These are phyloP conservation scores for Lophura swinhoii DNA, from an alignment of 2,797 vertebrate species.

Conservation along the genomic window DNA sequence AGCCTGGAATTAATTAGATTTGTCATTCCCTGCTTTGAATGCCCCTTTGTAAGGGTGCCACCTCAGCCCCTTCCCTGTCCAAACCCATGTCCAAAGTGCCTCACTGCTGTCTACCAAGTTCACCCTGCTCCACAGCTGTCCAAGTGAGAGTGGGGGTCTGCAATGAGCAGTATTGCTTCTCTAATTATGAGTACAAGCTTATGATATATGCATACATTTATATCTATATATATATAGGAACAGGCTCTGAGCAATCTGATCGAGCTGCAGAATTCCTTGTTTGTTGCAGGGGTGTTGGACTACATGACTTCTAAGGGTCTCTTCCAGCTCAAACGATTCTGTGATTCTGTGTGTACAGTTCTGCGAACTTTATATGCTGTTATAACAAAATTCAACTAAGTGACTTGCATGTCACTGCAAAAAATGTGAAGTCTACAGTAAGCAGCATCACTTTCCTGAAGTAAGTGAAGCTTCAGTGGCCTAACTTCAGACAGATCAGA, in stretches of 20 bases:
- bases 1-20: conserved; percentile 36
- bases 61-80: background rate
- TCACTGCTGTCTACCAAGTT: background rate
- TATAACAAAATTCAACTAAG: background rate
- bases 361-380: background rate
- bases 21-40: conserved; percentile 16
- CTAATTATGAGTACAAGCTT: background rate
- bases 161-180: background rate
- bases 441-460: background rate
- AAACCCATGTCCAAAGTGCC: background rate
- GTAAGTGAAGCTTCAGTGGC: background rate
- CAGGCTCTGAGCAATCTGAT: too few species aligned
- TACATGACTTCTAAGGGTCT: too few species aligned
- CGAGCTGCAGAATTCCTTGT: too few species aligned
- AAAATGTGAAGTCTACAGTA: background rate
- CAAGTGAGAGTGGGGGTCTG: background rate
- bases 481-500: background rate
- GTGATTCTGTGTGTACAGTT: background rate
- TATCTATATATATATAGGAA: too few species aligned
- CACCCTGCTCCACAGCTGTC: background rate
- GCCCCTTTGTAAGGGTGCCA: background rate
- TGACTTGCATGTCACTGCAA: background rate
- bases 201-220: too few species aligned
- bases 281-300: too few species aligned
- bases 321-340: too few species aligned